phyloP scores from a whole-genome alignment of 2,113 vertebrate genomes.

The Nettapus auritus region DNA sequence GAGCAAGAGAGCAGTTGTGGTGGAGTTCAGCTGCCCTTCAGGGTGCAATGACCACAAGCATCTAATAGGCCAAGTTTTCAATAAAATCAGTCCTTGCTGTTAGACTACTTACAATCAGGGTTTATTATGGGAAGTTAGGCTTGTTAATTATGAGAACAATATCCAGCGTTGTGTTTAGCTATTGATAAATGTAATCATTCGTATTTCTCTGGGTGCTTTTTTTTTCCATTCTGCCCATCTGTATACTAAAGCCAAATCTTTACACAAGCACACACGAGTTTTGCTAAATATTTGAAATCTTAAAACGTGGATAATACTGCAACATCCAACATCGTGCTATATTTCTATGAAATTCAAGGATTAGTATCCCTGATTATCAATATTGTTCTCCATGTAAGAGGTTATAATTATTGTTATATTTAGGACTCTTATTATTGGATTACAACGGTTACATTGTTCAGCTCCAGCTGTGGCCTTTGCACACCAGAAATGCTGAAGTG shows the following conservation, averaged over 20 bases:
- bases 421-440: conserved; percentile 47
- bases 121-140: background rate
- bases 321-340: background rate
- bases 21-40: too few species aligned
- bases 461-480: conserved; percentile 57
- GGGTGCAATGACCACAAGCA: background rate
- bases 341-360: conserved; percentile 20
- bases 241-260: conserved; percentile 3
- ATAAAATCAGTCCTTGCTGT: background rate
- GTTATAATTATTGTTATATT: conserved; percentile 62
- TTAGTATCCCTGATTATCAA: conserved; percentile 51
- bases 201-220: background rate
- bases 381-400: conserved; percentile 40
- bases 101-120: background rate
- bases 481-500: conserved; percentile 7
- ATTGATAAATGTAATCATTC: conserved; percentile 1
- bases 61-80: background rate
- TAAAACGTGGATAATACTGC: background rate
- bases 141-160: conserved; percentile 4
- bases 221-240: background rate
- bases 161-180: background rate
- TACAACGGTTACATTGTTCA: conserved; percentile 34
- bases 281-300: conserved; percentile 17
- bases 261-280: background rate
- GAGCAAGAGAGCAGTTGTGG: too few species aligned